Evolutionary conservation across 2,888 invertebrate species (phyloP).

Genomic region (Drosophila limbata): DNA sequence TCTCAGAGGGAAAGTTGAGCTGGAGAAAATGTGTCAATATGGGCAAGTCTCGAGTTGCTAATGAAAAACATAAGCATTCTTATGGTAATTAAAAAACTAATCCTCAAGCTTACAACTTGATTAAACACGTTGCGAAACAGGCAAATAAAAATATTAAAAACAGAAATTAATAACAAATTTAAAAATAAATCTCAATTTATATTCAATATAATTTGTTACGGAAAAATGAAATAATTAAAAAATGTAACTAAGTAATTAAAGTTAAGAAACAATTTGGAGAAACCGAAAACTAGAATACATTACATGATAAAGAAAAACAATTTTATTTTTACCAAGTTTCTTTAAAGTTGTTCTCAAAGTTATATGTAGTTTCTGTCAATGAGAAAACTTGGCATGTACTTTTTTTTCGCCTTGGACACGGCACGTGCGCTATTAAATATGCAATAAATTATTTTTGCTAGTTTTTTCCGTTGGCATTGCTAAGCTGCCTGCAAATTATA

Average conservation of each 20-base stretch:
- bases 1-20: not conserved
- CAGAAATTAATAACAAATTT: not conserved
- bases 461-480: conserved; percentile 62
- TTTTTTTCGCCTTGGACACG: conserved; percentile 34
- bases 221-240: not conserved
- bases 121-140: not conserved
- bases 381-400: not conserved
- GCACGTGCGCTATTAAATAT: conserved; percentile 82
- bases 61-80: conserved; percentile 8
- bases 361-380: not conserved
- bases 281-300: too few species aligned
- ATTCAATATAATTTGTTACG: too few species aligned
- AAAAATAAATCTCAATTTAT: too few species aligned
- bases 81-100: conserved; percentile 13
- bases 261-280: too few species aligned
- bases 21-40: conserved; percentile 54
- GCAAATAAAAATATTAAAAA: conserved; percentile 1
- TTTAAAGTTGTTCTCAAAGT: not conserved
- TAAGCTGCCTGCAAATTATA: conserved; percentile 84
- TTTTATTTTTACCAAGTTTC: not conserved
- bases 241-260: too few species aligned
- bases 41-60: conserved; percentile 33
- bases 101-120: not conserved
- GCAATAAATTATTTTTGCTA: conserved; percentile 81
- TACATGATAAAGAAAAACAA: not conserved